A percentile compares a stretch with the other conserved stretches of the same genome.
Conservation (phyloP, 2,888 invertebrate genomes). For the Erpobdella octoculata region DNA sequence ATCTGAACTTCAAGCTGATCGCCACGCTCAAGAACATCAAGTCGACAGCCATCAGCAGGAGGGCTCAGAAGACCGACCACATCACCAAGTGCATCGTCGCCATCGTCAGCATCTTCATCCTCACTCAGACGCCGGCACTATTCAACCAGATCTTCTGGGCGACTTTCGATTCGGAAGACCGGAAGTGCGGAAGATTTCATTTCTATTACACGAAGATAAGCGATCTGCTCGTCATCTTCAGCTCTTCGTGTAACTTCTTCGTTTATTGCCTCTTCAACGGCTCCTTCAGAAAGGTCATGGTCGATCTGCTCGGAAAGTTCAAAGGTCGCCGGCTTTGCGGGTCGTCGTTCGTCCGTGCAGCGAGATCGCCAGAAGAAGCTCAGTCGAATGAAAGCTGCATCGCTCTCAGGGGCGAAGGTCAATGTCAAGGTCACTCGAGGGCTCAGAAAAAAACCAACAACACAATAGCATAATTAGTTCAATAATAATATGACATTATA, state of each 20-base stretch:
- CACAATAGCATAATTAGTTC: no score
- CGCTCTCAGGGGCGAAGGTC: no score
- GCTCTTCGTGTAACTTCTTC: constrained; percentile 36
- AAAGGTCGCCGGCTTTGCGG: no score
- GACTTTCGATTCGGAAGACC: constrained; percentile 1
- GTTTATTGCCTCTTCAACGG: constrained; percentile 37
- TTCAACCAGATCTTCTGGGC: constrained; percentile 39
- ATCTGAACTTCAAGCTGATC: constrained; percentile 34
- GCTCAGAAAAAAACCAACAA: no score
- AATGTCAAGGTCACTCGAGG: no score
- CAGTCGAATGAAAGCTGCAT: no score
- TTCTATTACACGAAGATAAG: constrained; percentile 38
- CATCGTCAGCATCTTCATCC: constrained; percentile 36
- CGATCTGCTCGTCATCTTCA: constrained; percentile 36
- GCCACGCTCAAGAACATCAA: constrained; percentile 29
- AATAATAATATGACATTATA: no score
- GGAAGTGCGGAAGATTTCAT: constrained; percentile 35
- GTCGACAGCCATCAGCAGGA: constrained; percentile 24
- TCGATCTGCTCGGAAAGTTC: no score
- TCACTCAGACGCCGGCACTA: constrained; percentile 37
- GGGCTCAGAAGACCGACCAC: constrained; percentile 30
- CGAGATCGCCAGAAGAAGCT: no score
- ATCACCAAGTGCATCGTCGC: constrained; percentile 35
- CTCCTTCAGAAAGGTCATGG: constrained; percentile 35
- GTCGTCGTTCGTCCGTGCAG: no score